Percentiles rank a stretch among this genome's conserved stretches.
These are phyloP conservation scores for Tanypteryx hageni DNA, from an alignment of 2,888 invertebrate species.

Conservation along the genomic window DNA sequence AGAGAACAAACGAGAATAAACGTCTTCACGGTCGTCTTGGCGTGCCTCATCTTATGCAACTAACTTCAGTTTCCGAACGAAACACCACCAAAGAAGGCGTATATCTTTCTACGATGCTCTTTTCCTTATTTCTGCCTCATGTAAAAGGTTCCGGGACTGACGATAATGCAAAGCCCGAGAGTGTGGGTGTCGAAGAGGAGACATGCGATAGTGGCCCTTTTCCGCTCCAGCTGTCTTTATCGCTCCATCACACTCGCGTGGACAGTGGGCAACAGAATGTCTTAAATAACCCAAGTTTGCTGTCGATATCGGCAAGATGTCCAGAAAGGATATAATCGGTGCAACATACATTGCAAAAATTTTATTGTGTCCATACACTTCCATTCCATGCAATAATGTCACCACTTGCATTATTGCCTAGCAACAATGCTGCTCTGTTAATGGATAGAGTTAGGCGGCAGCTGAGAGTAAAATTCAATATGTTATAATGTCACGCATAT, in stretches of 20 bases:
- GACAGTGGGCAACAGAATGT: not conserved
- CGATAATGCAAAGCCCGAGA: not conserved
- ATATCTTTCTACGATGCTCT: not conserved
- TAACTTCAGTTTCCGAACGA: not conserved
- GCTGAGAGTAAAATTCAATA: too few relatives aligned
- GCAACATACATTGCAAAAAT: too few relatives aligned
- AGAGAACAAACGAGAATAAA: not conserved
- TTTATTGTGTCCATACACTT: too few relatives aligned
- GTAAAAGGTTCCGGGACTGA: not conserved
- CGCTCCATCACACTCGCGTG: not conserved
- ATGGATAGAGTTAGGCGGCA: too few relatives aligned
- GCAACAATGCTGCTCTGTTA: too few relatives aligned
- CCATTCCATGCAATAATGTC: too few relatives aligned
- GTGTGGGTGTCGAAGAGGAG: not conserved
- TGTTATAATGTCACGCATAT: too few relatives aligned
- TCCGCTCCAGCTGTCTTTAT: not conserved
- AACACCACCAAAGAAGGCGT: not conserved
- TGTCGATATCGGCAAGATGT: too few relatives aligned
- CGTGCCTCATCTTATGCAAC: not conserved
- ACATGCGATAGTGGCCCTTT: not conserved
- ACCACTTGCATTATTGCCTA: too few relatives aligned
- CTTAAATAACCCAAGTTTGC: not conserved
- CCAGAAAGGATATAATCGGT: too few relatives aligned
- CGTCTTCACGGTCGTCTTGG: not conserved
- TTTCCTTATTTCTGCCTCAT: too few relatives aligned